Evolutionary conservation across 2,797 vertebrate species (phyloP).

Genomic region (Myripristis murdjan): DNA sequence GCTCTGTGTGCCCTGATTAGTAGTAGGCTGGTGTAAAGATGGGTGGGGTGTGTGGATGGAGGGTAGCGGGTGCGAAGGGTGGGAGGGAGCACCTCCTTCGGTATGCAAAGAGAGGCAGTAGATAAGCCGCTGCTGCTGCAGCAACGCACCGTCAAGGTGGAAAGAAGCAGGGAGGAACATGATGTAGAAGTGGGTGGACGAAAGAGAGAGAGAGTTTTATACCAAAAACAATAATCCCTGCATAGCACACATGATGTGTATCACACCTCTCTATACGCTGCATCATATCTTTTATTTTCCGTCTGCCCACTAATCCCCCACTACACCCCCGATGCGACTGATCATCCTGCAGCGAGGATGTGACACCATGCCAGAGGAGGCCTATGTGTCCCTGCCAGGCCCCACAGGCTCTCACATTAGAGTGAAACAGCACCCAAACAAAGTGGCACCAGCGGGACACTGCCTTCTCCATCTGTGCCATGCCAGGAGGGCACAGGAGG

Average conservation of each 20-base stretch:
- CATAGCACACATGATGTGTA: not conserved
- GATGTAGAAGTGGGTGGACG: not conserved
- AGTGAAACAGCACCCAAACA: constrained; percentile 56
- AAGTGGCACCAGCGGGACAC: constrained; percentile 51
- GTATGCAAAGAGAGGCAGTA: constrained; percentile 25
- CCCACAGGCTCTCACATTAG: constrained; percentile 63
- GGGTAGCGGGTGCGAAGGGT: constrained; percentile 10
- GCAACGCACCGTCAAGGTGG: constrained; percentile 10
- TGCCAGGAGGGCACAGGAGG: constrained; percentile 55
- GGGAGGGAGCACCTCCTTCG: constrained; percentile 19
- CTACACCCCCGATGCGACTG: constrained; percentile 38
- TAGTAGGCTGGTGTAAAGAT: constrained; percentile 50
- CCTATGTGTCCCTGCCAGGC: constrained; percentile 60
- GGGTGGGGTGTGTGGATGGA: constrained; percentile 3
- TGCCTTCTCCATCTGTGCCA: constrained; percentile 59
- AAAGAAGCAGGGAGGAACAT: not conserved
- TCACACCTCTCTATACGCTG: not conserved
- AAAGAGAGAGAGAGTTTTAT: not conserved
- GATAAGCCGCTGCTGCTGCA: constrained; percentile 32
- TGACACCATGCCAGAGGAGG: constrained; percentile 43
- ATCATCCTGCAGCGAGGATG: constrained; percentile 62
- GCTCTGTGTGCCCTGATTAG: constrained; percentile 66
- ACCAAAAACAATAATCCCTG: not conserved
- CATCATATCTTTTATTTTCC: constrained; percentile 18
- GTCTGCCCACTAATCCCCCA: constrained; percentile 14